Percentiles rank a stretch among this genome's conserved stretches.
phyloP scores from a whole-genome alignment of 2,113 vertebrate genomes.

The Morone chrysops region DNA sequence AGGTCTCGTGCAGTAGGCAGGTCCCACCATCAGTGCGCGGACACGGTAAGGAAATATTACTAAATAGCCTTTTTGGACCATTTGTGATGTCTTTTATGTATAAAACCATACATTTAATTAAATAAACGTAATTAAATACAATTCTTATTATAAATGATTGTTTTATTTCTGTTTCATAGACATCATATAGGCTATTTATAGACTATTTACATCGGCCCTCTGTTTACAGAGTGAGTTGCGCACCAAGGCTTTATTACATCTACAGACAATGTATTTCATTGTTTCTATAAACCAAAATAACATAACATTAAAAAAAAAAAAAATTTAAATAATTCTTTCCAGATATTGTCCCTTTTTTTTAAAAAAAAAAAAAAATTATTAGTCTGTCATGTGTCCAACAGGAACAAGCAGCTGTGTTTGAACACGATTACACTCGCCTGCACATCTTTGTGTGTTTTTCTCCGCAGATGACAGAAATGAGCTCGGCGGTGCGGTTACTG shows the following conservation, averaged over 20 bases:
- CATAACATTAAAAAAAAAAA: neutral
- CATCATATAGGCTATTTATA: conserved; percentile 9
- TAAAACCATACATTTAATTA: accelerated
- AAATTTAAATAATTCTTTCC: too few species aligned
- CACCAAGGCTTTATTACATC: conserved; percentile 21
- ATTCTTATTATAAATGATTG: neutral
- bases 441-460: neutral
- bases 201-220: conserved; percentile 16
- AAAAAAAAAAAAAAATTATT: neutral
- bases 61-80: neutral
- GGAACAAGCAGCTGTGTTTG: conserved; percentile 18
- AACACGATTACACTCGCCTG: neutral
- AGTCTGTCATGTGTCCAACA: neutral
- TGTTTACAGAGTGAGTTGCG: conserved; percentile 51
- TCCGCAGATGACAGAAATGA: conserved; percentile 64
- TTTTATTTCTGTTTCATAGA: neutral
- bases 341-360: neutral
- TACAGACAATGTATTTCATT: too few species aligned
- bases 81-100: neutral
- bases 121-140: neutral
- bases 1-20: conserved; percentile 28
- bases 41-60: conserved; percentile 60
- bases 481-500: conserved; percentile 56
- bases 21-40: conserved; percentile 24
- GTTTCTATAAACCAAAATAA: neutral